These are phyloP conservation scores for Lamellibrachia columna DNA, from an alignment of 2,888 invertebrate species.

Conservation along the genomic window DNA sequence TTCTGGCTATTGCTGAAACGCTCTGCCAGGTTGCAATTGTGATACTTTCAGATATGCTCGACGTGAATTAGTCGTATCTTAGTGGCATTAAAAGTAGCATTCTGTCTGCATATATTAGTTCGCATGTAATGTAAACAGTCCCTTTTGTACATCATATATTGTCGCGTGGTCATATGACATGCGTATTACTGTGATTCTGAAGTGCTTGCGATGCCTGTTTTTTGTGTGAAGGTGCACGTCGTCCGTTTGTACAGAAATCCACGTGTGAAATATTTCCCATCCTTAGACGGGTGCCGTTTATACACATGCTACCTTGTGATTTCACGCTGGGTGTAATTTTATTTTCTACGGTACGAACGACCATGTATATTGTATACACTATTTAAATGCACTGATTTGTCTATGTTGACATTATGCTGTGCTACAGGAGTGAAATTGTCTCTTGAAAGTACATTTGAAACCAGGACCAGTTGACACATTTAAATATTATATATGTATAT, in stretches of 20 bases:
- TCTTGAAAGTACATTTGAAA: conserved; percentile 7
- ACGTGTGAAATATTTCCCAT: neutral
- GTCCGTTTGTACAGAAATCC: conserved; percentile 16
- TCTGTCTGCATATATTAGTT: conserved; percentile 16
- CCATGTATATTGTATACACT: conserved; percentile 11
- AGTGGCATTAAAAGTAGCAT: conserved; percentile 16
- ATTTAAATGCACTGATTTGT: conserved; percentile 11
- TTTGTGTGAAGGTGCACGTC: conserved; percentile 6
- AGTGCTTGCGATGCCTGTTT: conserved; percentile 5
- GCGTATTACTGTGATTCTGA: conserved; percentile 6
- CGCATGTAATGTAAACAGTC: neutral
- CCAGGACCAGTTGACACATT: neutral
- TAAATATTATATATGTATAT: conserved; percentile 1
- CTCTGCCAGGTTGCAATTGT: neutral
- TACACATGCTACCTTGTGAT: conserved; percentile 10
- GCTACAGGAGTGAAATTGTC: conserved; percentile 9
- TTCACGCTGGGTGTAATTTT: conserved; percentile 11
- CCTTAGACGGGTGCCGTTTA: neutral
- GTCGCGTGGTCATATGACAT: neutral
- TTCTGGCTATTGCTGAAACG: neutral
- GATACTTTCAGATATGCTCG: conserved; percentile 16
- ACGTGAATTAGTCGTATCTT: conserved; percentile 9
- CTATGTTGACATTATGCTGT: neutral
- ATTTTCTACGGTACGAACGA: conserved; percentile 11
- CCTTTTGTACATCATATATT: neutral